Evolutionary conservation across 2,113 vertebrate genomes (phyloP).

Genomic region (Dipodomys merriami): DNA sequence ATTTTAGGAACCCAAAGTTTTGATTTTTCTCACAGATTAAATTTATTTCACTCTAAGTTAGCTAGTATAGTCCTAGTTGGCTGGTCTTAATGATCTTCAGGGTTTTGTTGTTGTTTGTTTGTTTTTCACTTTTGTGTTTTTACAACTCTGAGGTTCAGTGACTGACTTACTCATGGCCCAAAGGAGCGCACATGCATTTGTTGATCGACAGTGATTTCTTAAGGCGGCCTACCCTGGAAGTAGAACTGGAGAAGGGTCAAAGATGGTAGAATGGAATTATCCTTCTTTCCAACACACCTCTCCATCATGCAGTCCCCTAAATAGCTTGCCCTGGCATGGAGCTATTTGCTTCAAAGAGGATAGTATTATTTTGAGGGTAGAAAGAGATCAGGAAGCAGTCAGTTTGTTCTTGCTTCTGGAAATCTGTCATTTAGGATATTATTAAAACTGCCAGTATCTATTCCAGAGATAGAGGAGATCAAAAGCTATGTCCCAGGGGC

Average conservation of each 20-base stretch:
- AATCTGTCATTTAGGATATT: conserved; percentile 60
- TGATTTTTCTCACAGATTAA: background rate
- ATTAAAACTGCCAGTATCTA: conserved; percentile 29
- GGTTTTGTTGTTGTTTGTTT: background rate
- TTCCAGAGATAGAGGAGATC: conserved; percentile 56
- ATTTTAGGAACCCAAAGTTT: background rate
- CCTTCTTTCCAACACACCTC: background rate
- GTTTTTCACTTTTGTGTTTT: no score
- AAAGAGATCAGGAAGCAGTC: conserved; percentile 53
- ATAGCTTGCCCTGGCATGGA: conserved; percentile 29
- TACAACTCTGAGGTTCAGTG: conserved; percentile 1
- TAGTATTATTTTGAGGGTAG: conserved; percentile 39
- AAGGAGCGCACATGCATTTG: background rate
- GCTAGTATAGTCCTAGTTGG: background rate
- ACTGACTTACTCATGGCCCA: conserved; percentile 28
- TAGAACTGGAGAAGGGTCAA: background rate
- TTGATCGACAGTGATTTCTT: background rate
- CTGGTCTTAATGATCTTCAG: conserved; percentile 18
- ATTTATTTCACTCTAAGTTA: background rate
- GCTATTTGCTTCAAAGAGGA: conserved; percentile 50
- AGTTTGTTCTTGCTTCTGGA: conserved; percentile 60
- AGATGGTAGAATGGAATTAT: background rate
- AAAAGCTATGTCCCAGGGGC: conserved; percentile 43
- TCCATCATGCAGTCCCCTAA: background rate
- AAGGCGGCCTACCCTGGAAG: background rate